These are phyloP conservation scores for Hirudinaria manillensis DNA, from an alignment of 2,888 invertebrate species.

Conservation along the genomic window DNA sequence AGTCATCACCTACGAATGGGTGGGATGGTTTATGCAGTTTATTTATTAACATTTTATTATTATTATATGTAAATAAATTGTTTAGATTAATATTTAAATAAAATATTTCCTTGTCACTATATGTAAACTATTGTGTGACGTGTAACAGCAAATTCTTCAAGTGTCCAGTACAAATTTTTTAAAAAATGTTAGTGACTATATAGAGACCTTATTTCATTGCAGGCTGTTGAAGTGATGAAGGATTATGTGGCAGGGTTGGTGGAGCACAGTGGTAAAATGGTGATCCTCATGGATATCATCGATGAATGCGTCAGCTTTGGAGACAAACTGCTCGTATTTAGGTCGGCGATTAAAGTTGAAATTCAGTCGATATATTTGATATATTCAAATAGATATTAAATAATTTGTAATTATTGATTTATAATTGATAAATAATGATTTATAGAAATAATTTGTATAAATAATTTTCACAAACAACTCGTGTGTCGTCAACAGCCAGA, in stretches of 20 bases:
- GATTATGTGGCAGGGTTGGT: slow-evolving; percentile 77
- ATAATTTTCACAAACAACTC: neutral
- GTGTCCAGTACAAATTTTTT: no score
- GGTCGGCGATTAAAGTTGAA: no score
- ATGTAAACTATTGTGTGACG: no score
- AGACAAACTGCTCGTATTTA: slow-evolving; percentile 83
- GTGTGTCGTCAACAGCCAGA: slow-evolving; percentile 67
- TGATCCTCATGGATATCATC: slow-evolving; percentile 81
- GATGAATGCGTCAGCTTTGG: slow-evolving; percentile 78
- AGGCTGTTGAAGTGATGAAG: slow-evolving; percentile 56
- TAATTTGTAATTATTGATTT: no score
- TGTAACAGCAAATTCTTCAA: no score
- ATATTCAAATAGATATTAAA: no score
- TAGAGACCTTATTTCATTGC: neutral
- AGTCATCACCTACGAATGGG: slow-evolving; percentile 41
- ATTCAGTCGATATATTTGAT: no score
- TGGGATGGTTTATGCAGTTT: slow-evolving; percentile 27
- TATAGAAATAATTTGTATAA: no score
- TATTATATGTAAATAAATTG: neutral
- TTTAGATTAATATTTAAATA: neutral
- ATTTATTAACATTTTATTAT: neutral
- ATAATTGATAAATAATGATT: no score
- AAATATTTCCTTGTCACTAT: neutral
- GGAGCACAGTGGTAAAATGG: slow-evolving; percentile 90
- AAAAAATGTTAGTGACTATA: neutral